Conservation (phyloP, 2,888 invertebrate species). For the Xiphydria camelus region DNA sequence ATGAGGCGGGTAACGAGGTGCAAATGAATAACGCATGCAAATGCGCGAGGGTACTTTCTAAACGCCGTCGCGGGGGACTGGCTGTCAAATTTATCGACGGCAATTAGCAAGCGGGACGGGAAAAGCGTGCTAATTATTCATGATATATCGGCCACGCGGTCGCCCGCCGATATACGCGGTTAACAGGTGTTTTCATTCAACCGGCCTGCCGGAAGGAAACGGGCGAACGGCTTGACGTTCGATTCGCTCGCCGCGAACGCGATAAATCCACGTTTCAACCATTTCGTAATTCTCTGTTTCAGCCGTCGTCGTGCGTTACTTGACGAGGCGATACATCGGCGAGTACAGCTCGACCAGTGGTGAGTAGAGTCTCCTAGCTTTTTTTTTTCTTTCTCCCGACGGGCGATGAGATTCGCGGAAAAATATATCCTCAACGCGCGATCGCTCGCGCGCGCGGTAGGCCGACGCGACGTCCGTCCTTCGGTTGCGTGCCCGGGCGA, state of each 20-base stretch:
- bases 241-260: not conserved
- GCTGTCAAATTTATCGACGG: slow-evolving; percentile 33
- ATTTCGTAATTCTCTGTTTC: slow-evolving; percentile 59
- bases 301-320: slow-evolving; percentile 79
- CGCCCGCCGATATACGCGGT: not conserved
- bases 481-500: no score
- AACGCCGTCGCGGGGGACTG: slow-evolving; percentile 6
- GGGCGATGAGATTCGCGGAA: no score
- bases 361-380: slow-evolving; percentile 58
- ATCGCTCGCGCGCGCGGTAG: no score
- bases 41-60: slow-evolving; percentile 27
- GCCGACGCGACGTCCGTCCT: no score
- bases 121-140: slow-evolving; percentile 32
- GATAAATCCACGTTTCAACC: not conserved
- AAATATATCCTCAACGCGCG: no score
- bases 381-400: not conserved
- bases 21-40: slow-evolving; percentile 20
- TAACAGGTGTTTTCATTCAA: slow-evolving; percentile 19
- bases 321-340: slow-evolving; percentile 78
- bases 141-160: slow-evolving; percentile 18
- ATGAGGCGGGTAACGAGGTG: slow-evolving; percentile 16
- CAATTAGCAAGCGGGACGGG: slow-evolving; percentile 26
- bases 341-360: slow-evolving; percentile 82
- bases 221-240: not conserved
- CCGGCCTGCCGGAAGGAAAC: no score